Conservation (phyloP, 2,113 vertebrate genomes). For the Seriola aureovittata region DNA sequence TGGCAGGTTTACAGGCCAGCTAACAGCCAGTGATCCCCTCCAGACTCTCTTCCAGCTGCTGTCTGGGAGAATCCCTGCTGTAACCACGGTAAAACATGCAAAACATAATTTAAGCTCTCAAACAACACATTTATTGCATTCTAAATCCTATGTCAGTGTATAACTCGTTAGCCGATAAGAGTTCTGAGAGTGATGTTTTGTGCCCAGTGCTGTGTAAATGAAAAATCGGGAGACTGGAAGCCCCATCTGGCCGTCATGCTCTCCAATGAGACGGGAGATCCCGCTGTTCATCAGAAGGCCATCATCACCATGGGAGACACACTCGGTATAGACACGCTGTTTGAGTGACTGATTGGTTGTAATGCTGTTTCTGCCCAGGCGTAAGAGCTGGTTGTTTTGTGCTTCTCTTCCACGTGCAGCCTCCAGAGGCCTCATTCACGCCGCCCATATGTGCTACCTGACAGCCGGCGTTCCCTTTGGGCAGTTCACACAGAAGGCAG, state of each 20-base stretch:
- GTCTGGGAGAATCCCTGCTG: slow-evolving; percentile 90
- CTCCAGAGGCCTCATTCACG: slow-evolving; percentile 87
- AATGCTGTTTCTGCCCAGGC: background rate
- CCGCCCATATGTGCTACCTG: slow-evolving; percentile 94
- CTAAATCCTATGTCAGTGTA: background rate
- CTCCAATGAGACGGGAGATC: slow-evolving; percentile 88
- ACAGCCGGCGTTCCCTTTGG: slow-evolving; percentile 86
- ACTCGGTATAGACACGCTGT: slow-evolving; percentile 82
- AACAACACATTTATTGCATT: background rate
- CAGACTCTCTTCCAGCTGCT: slow-evolving; percentile 95
- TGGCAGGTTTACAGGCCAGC: slow-evolving; percentile 91
- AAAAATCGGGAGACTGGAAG: slow-evolving; percentile 92
- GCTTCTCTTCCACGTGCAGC: slow-evolving; percentile 76
- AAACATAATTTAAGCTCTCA: background rate
- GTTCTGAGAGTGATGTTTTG: slow-evolving; percentile 6
- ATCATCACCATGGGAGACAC: slow-evolving; percentile 91
- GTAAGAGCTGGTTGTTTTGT: slow-evolving; percentile 16
- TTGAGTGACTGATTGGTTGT: background rate
- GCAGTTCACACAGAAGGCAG: slow-evolving; percentile 84
- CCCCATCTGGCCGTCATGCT: slow-evolving; percentile 92
- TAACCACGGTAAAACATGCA: slow-evolving; percentile 83
- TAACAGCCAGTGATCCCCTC: slow-evolving; percentile 89
- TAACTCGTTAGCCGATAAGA: background rate
- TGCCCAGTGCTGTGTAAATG: slow-evolving; percentile 87
- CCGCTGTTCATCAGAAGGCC: slow-evolving; percentile 80